These are phyloP conservation scores for Drosophila pullipes DNA, from an alignment of 2,888 invertebrate species.

Conservation along the genomic window DNA sequence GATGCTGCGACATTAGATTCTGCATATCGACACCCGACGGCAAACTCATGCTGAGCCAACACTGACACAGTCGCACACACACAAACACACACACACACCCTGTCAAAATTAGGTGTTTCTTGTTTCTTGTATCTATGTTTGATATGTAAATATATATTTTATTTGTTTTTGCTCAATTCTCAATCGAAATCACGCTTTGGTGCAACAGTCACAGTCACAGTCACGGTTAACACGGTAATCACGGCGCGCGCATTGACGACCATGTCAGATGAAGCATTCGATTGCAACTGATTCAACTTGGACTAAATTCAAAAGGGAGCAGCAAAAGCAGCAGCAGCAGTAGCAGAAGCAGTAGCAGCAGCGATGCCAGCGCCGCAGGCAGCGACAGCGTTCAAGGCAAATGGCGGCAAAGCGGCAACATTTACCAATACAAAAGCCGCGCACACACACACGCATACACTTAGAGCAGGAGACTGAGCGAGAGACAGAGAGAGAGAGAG, in stretches of 20 bases:
- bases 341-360: conserved; percentile 22
- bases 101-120: conserved; percentile 21
- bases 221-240: background rate
- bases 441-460: conserved; percentile 13
- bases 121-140: conserved; percentile 14
- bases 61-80: conserved; percentile 11
- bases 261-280: conserved; percentile 84
- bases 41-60: conserved; percentile 89
- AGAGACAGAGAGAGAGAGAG: background rate
- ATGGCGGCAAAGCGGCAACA: conserved; percentile 80
- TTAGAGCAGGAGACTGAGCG: background rate
- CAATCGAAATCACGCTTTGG: conserved; percentile 4
- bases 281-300: conserved; percentile 86
- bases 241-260: conserved; percentile 74
- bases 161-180: conserved; percentile 18
- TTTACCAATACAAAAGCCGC: conserved; percentile 80
- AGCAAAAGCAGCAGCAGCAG: conserved; percentile 26
- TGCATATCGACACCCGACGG: conserved; percentile 95
- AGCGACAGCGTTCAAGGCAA: conserved; percentile 56
- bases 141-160: conserved; percentile 32
- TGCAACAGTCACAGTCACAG: conserved; percentile 11
- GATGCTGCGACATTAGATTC: conserved; percentile 93
- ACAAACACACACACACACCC: conserved; percentile 23
- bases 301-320: conserved; percentile 57
- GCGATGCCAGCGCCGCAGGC: conserved; percentile 39